Base-by-base conservation (phyloP, 2,888 invertebrate species). In the Dynastes maya region DNA sequence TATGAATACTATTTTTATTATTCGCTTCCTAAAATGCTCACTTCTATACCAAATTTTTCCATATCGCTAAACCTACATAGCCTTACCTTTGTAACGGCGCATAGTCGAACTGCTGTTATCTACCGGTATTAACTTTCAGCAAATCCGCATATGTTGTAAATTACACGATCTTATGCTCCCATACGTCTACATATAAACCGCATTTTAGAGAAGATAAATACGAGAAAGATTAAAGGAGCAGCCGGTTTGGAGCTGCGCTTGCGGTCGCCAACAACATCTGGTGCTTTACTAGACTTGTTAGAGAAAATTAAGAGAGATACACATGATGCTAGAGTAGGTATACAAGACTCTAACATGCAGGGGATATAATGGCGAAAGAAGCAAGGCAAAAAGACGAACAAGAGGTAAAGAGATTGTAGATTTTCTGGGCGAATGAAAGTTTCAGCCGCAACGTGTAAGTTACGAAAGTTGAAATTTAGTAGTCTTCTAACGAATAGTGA, bases 161-260 rank as follows among this genome's bases (percentile, higher is more conserved):
- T 68, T 68, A 45, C 22, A 68, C 68, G 68, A 27, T 22, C 51
- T 22, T 16, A 27, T 51, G 29, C 68, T 27, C 16, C 55, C 49
- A 27, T 49, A 22, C 29, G 49, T 49, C 68, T 22, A 27, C 51
- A 68, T 68, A 16, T 68, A 49, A 68, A 68, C 68, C 68, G 27
- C 68, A 51, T 45, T 49, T 68, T 68, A 13, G 22, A n/a, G 49
- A 49, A 68, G 68, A 68, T 68, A 68, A 68, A 68, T 68, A 49
- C 27, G 11, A 16, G 68, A 68, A 68, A 68, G 68, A 51, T 51
- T 68, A 68, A 49, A 61, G 61, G 27, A 45, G 29, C 51, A 68
- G 67, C n/a, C 8, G 68, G 45, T 8, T 45, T 13, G 37, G 8
- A 27, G 49, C 68, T 68, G 29, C 8, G 61, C 49, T 49, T 49